Evolutionary conservation across 2,888 invertebrate species (phyloP), one percentile per base, ranked within the genome.

Genomic region (Nomada ferruginata): DNA sequence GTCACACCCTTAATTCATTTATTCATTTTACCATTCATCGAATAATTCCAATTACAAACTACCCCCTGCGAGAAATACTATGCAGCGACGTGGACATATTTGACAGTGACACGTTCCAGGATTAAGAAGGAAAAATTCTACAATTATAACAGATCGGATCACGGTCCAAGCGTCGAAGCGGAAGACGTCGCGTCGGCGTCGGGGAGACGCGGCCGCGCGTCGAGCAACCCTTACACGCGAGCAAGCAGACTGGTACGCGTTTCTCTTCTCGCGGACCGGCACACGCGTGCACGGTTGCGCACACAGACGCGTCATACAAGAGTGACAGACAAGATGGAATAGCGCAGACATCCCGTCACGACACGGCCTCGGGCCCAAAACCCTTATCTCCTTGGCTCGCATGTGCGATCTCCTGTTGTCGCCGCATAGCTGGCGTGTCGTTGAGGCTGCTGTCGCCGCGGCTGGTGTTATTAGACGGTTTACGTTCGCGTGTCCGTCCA

Each of bases 401-500:
- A 91, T 92, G 92, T 84, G 89, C 87, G 86, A 92, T 92, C 92
- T 91, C 63, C 69, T 66, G 79, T 80, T 68, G 78, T 61, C 82
- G 81, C 55, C 55, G 69, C 72, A 44, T 71, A 52, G 66, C 79
- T 69, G 44, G 50, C 70, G 57, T 47, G 70, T 63, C 15, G 64
- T 71, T 57, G 76, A 26, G 50, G 69, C 55, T 65, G 72, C 42
- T 44, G 71, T 59, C 74, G 52, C 20, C 68, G 74, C 26, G 26
- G 53, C 79, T 82, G 82, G 85, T 88, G 91, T 91, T 90, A 92
- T 92, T 92, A 91, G 89, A 84, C 85, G 75, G 79, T 77, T 77
- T 79, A 84, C 87, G 88, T 89, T 92, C 90, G 91, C 91, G 92
- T 91, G 91, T 84, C 84, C 87, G 88, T 90, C 85, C 91, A 92